Conservation (phyloP, 2,113 vertebrate species). For the Tetrax tetrax region DNA sequence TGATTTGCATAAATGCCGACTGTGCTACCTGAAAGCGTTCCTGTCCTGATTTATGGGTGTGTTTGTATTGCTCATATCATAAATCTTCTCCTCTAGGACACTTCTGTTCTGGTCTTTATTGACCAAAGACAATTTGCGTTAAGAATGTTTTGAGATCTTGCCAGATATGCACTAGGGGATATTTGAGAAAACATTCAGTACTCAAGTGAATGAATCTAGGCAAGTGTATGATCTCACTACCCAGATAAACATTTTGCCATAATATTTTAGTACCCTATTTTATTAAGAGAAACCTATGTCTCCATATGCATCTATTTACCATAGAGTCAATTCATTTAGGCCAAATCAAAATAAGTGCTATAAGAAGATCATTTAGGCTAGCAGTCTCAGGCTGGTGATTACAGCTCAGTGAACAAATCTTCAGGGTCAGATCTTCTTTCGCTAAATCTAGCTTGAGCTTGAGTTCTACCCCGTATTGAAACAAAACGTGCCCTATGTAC, state of each 20-base stretch:
- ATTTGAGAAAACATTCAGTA: slow-evolving; percentile 73
- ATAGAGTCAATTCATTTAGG: slow-evolving; percentile 45
- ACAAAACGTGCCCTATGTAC: not conserved
- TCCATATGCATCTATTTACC: slow-evolving; percentile 51
- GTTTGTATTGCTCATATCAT: slow-evolving; percentile 82
- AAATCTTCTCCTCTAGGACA: slow-evolving; percentile 87
- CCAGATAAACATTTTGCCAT: slow-evolving; percentile 61
- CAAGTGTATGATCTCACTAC: slow-evolving; percentile 62
- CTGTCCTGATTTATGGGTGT: slow-evolving; percentile 84
- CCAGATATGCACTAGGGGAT: slow-evolving; percentile 87
- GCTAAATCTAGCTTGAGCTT: not conserved
- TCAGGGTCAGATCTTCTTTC: not conserved
- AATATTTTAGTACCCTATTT: slow-evolving; percentile 61
- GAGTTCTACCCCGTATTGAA: not conserved
- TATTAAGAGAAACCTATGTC: slow-evolving; percentile 45
- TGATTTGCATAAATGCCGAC: slow-evolving; percentile 78
- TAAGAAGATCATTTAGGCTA: slow-evolving; percentile 47
- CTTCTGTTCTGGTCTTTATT: slow-evolving; percentile 87
- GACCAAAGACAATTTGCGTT: slow-evolving; percentile 86
- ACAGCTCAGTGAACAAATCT: not conserved
- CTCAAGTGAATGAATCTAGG: slow-evolving; percentile 60
- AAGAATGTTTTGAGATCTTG: slow-evolving; percentile 85
- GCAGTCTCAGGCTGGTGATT: not conserved
- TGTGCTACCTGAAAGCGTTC: slow-evolving; percentile 77
- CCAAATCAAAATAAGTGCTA: slow-evolving; percentile 59